Base-by-base conservation (phyloP, 2,888 invertebrate genomes). In the Plemyria rubiginata region DNA sequence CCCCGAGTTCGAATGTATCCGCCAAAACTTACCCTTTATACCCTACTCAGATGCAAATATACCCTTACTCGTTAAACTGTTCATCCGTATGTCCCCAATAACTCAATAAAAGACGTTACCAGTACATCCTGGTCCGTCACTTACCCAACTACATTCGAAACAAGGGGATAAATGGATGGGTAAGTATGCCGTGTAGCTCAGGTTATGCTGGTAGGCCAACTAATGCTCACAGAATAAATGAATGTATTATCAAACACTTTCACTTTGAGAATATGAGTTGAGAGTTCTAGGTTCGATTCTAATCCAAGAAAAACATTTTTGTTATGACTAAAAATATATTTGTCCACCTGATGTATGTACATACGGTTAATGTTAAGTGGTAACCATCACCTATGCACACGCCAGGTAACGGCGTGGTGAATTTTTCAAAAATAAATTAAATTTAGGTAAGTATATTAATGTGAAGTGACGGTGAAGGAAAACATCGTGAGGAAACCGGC, bases 71-170 rank as follows among this genome's bases (percentile, higher is more conserved):
- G 0, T 28, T 41, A 22, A 61, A 52, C 61, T 52, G 13, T 46
- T 38, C 51, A 28, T 0, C 61, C 51, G 55, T 61, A 29, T 55
- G 61, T 61, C 55, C 28, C 9, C 40, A 38, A 54, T 61, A 61
- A 61, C 60, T 61, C 51, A 52, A 61, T 61, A 61, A 52, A 56
- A 45, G 16, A 22, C 46, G 28, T 46, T 1, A 52, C 61, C 61
- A 61, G 15, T n/a, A 8, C 12, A 4, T 28, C 51, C 15, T 61
- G 61, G 55, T 54, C 61, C 36, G 45, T 61, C 51, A 12, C 55
- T 61, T 28, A 55, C 16, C 28, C 40, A 45, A 38, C 29, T 38
- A 32, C 52, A 40, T 55, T 46, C 45, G 46, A 46, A 38, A 40
- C 7, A 0, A 11, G 9, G 16, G n/a, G 51, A 13, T 7, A 43